Evolutionary conservation across 2,888 invertebrate genomes (phyloP).

Genomic region (Graphium colonna): DNA sequence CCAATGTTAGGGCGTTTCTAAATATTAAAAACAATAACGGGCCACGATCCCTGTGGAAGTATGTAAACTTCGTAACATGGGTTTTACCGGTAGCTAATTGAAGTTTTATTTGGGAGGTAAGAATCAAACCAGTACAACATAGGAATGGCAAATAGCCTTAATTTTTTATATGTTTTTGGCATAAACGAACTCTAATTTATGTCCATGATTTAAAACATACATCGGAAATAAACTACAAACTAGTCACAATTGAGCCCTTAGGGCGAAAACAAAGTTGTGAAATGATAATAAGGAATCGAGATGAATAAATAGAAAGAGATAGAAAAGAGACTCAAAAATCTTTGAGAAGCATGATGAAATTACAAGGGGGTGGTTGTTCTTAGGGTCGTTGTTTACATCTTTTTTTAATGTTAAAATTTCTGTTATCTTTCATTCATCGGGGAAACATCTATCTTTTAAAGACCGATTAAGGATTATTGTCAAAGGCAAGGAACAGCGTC

Average conservation of each 20-base stretch:
- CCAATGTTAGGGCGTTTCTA: too few species aligned
- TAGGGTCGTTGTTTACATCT: too few species aligned
- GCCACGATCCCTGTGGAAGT: too few species aligned
- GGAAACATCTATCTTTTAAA: too few species aligned
- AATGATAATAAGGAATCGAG: background rate
- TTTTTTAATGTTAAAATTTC: too few species aligned
- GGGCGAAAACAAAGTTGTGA: slow-evolving; percentile 16
- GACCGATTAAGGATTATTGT: too few species aligned
- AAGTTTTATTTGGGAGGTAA: slow-evolving; percentile 21
- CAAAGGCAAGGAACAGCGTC: too few species aligned
- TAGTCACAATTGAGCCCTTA: slow-evolving; percentile 5
- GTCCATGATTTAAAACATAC: slow-evolving; percentile 6
- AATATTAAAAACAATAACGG: too few species aligned
- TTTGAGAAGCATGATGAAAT: too few species aligned
- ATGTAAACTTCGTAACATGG: too few species aligned
- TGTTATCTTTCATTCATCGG: too few species aligned
- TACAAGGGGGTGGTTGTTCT: background rate
- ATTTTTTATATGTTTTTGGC: slow-evolving; percentile 20
- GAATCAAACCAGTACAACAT: slow-evolving; percentile 24
- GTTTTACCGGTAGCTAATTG: slow-evolving; percentile 2
- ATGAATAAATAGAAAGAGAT: background rate
- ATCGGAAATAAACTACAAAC: background rate
- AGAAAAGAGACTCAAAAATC: too few species aligned
- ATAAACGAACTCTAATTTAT: slow-evolving; percentile 17
- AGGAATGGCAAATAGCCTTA: slow-evolving; percentile 11